phyloP scores from a whole-genome alignment of 2,113 vertebrate genomes.

The Trichechus manatus region DNA sequence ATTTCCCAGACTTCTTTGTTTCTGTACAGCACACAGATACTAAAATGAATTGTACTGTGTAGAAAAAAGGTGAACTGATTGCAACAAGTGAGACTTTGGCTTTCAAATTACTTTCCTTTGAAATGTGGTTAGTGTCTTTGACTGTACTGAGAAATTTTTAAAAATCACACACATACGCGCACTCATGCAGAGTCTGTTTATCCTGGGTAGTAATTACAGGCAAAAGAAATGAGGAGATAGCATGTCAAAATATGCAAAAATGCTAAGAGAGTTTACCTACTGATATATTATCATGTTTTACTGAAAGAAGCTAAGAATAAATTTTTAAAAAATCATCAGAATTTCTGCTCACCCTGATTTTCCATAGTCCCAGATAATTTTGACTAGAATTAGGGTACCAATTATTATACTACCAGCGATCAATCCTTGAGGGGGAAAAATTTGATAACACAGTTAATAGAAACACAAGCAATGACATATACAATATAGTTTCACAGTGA shows the following conservation, averaged over 20 bases:
- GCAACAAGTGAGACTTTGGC: background rate
- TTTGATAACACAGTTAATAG: constrained; percentile 56
- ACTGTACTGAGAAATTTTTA: background rate
- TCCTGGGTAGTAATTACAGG: background rate
- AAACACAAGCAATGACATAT: background rate
- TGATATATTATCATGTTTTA: background rate
- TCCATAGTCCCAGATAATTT: constrained; percentile 54
- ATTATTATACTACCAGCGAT: background rate
- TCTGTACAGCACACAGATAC: background rate
- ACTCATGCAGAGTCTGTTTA: background rate
- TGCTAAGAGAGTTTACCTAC: background rate
- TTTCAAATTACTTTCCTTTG: constrained; percentile 20
- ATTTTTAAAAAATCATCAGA: constrained; percentile 22
- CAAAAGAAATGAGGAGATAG: background rate
- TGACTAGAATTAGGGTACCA: constrained; percentile 50
- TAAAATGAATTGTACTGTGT: background rate
- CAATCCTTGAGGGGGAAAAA: constrained; percentile 64
- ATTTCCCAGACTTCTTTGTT: background rate
- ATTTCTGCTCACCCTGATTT: constrained; percentile 77
- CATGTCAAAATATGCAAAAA: background rate
- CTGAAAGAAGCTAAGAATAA: constrained; percentile 31
- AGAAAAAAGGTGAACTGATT: background rate
- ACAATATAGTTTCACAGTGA: background rate
- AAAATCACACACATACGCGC: background rate
- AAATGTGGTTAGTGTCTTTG: background rate